Base-by-base conservation (phyloP, 1,140 invertebrate genomes). In the Bombus breviceps region DNA sequence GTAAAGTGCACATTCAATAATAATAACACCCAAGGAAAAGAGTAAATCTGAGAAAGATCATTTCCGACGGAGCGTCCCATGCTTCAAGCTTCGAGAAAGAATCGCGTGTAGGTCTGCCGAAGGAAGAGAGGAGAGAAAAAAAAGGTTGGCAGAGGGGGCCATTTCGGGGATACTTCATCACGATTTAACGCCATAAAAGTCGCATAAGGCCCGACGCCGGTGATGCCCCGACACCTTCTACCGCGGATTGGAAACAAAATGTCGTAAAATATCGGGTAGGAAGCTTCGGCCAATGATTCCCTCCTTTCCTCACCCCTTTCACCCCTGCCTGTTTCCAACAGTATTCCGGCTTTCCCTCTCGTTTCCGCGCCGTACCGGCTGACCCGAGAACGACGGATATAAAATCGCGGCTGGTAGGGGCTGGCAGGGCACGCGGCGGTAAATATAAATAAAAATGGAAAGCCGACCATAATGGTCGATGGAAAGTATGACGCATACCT, bases 381-480 rank as follows among this genome's bases (percentile, higher is more conserved):
- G 87, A 90, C 81, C 86, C 62, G 74, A 69, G 64, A 80, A 41
- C 79, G 76, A 88, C 75, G 85, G 69, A 86, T 89, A 80, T 88
- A 88, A 81, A 86, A 89, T 88, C 81, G 79, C 64, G 59, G 59
- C n/a, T 47, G 53, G 62, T 25, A 34, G 68, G 57, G 73, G 57
- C 0, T 41, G 75, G 34, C 41, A 25, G 39, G 71, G 47, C 66
- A 76, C 74, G 66, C 62, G 69, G 66, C 84, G 59, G 86, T 92
- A 93, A 93, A 93, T 93, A 92, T 88, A 94, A 93, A 94, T 94
- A 93, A 93, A 94, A 94, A 94, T 94, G 93, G 93, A 93, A 93
- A 93, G 93, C 93, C 91, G 92, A 89, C 91, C 91, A 93, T 94
- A 91, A 94, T 94, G 89, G 91, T 77, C 74, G 89, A 85, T 90